These are phyloP conservation scores for Cyprinodon diabolis DNA, from an alignment of 2,797 vertebrate genomes.

Conservation along the genomic window DNA sequence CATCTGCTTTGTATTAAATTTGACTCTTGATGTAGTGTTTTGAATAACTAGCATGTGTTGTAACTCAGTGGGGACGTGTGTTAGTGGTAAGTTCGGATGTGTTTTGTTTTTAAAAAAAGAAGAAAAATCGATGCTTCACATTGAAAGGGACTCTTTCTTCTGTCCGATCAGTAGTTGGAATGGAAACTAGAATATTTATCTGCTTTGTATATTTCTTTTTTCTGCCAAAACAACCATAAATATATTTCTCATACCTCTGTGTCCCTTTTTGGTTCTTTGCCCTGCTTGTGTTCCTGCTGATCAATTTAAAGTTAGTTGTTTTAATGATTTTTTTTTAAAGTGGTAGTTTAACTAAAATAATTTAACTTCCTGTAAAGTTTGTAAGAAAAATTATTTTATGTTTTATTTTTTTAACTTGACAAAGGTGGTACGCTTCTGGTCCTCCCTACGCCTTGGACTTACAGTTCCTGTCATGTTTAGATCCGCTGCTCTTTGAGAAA, in stretches of 20 bases:
- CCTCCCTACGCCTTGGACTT: too few species aligned
- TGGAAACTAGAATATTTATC: slow-evolving; percentile 75
- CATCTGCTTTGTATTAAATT: slow-evolving; percentile 72
- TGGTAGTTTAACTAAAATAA: not conserved
- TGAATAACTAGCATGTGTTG: slow-evolving; percentile 71
- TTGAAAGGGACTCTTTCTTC: slow-evolving; percentile 62
- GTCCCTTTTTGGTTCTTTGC: slow-evolving; percentile 2
- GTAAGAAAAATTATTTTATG: not conserved
- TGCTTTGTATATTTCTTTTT: slow-evolving; percentile 81
- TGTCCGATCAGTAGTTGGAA: slow-evolving; percentile 60
- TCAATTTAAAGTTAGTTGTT: not conserved
- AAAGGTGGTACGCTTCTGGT: not conserved
- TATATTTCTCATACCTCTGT: slow-evolving; percentile 72
- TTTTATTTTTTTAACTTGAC: too few species aligned
- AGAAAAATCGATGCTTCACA: slow-evolving; percentile 36
- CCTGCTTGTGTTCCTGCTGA: not conserved
- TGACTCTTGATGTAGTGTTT: slow-evolving; percentile 69
- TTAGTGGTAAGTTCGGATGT: slow-evolving; percentile 64
- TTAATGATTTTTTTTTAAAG: not conserved
- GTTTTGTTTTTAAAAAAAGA: slow-evolving; percentile 43
- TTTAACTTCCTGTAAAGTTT: not conserved
- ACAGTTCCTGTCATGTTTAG: not conserved
- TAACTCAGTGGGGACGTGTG: slow-evolving; percentile 64
- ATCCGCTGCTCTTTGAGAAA: not conserved
- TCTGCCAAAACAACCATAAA: slow-evolving; percentile 73